Base-by-base conservation (phyloP, 2,113 vertebrate species). In the Petroica traversi region DNA sequence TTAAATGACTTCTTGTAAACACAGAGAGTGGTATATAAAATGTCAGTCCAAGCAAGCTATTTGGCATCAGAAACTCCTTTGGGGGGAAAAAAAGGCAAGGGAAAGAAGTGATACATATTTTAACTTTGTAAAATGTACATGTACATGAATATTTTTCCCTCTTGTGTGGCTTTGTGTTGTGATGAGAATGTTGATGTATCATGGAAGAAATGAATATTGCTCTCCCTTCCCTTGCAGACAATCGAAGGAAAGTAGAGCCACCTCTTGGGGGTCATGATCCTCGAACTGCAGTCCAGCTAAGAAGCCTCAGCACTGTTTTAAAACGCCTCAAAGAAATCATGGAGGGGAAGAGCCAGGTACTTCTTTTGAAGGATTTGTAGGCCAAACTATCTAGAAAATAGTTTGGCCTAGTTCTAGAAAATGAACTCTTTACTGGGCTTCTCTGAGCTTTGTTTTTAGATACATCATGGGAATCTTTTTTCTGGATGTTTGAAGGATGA, bases 261-360 rank as follows among this genome's bases (percentile, higher is more conserved):
- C 94, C 98, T 38, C 98, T 99, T 10, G 98, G 98, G 91, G 98
- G 98, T 88, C 99, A 99, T 96, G 99, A 99, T 96, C 99, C 99
- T 68, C 99, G 99, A 49, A 99, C 99, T 24, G 99, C 99, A 14
- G 99, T 99, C 91, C 99, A 99, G 76, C 98, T 99, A 41, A 98
- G 99, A 84, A 98, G 98, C 80, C 98, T 98, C 91, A 98, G 97
- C 92, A 99, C 99, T 4, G 99, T 99, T 51, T 97, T 99, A 93
- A 99, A 99, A 97, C 98, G 99, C 45, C 98, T 99, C 75, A 99
- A 99, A 96, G 99, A 99, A 96, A 99, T 99, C 92, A 99, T 99
- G 99, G 99, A 99, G 94, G 99, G 99, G 64, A 99, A 98, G 97
- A 99, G 99, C 92, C 99, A 99, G 99, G 99, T 99, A 98, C 45